A percentile compares a stretch with the other conserved stretches of the same genome.
phyloP scores from a whole-genome alignment of 2,113 vertebrate genomes.

The Brachypodius melanocephalos region DNA sequence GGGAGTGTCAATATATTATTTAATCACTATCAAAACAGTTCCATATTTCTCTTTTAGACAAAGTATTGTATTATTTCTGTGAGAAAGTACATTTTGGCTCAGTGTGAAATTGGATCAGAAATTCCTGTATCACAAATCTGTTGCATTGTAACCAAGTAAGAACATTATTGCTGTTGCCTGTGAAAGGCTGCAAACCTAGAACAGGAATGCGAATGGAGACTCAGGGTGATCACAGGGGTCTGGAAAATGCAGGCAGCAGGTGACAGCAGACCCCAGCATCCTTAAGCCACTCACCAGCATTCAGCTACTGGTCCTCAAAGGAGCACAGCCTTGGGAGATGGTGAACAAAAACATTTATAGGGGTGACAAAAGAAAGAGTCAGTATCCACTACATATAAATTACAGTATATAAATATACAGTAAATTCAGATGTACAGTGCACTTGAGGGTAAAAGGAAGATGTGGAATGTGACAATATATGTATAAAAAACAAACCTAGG shows the following conservation, averaged over 20 bases:
- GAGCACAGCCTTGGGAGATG: neutral
- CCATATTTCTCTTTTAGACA: neutral
- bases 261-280: neutral
- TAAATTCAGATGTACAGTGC: neutral
- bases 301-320: neutral
- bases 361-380: rapidly evolving
- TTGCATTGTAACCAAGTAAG: neutral
- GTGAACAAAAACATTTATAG: neutral
- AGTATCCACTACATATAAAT: neutral
- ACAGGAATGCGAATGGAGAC: neutral
- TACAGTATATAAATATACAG: neutral
- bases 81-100: neutral
- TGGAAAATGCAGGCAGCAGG: neutral
- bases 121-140: neutral
- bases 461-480: neutral
- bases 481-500: neutral
- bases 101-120: neutral
- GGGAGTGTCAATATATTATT: neutral
- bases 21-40: neutral
- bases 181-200: neutral
- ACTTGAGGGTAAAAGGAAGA: neutral
- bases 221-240: neutral
- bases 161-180: neutral
- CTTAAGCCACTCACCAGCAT: neutral
- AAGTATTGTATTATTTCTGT: neutral